Percentiles rank a stretch among this genome's conserved stretches.
Evolutionary conservation across 2,888 invertebrate genomes (phyloP).

Genomic region (Andrena flavipes): DNA sequence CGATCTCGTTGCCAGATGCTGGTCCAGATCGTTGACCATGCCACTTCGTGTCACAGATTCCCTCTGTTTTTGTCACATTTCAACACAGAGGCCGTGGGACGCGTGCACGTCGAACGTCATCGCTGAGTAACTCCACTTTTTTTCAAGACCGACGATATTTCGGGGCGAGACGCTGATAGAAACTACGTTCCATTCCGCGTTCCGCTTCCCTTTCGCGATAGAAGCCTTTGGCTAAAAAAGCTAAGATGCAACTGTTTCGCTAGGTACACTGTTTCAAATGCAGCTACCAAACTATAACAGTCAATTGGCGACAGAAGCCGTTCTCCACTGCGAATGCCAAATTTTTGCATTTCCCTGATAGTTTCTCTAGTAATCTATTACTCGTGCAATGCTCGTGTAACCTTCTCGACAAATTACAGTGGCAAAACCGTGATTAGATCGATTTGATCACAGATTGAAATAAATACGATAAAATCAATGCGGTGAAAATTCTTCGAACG

Average conservation of each 20-base stretch:
- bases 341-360: no score
- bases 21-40: slow-evolving; percentile 44
- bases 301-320: no score
- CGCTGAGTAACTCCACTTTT: slow-evolving; percentile 24
- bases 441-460: no score
- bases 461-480: background rate
- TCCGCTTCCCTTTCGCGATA: background rate
- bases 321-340: no score
- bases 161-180: background rate
- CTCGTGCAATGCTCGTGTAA: no score
- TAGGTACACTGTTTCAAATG: no score
- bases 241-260: no score
- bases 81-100: background rate
- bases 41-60: slow-evolving; percentile 7
- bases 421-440: no score
- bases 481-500: background rate
- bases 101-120: slow-evolving; percentile 13
- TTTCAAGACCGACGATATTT: background rate
- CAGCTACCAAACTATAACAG: no score
- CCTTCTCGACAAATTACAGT: no score
- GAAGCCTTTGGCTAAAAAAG: background rate
- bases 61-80: slow-evolving; percentile 35
- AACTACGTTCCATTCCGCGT: background rate
- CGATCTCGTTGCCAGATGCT: slow-evolving; percentile 35
- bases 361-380: no score